Evolutionary conservation across 2,113 vertebrate species (phyloP).

Genomic region (Hystrix cristata): DNA sequence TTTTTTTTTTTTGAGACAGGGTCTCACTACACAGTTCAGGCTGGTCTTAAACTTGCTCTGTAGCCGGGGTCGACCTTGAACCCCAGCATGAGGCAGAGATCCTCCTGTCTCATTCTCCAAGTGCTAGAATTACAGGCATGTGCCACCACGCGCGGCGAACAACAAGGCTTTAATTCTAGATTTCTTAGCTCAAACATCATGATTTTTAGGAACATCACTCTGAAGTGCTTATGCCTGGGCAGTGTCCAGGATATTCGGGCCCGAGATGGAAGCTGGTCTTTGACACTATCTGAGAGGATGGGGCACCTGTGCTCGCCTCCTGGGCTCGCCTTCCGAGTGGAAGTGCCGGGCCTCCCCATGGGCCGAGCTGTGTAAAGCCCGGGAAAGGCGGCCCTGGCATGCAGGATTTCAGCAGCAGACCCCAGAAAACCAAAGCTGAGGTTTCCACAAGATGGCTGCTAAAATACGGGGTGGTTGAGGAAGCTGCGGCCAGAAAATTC

Average conservation of each 20-base stretch:
- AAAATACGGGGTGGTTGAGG: background rate
- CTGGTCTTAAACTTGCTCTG: background rate
- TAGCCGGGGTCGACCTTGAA: no score
- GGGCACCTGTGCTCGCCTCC: background rate
- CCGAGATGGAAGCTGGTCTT: background rate
- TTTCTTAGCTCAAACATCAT: constrained; percentile 1
- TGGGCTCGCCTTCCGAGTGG: background rate
- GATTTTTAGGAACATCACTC: background rate
- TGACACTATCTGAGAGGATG: background rate
- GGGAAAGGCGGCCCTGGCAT: background rate
- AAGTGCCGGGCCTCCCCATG: background rate
- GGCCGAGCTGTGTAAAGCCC: background rate
- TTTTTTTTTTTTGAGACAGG: background rate
- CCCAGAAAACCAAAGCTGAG: background rate
- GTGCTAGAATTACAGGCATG: background rate
- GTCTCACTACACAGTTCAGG: background rate
- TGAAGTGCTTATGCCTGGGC: background rate
- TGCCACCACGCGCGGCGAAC: background rate
- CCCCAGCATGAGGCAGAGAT: background rate
- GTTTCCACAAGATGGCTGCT: background rate
- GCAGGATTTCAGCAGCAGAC: background rate
- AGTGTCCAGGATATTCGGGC: background rate
- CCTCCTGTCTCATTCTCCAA: background rate
- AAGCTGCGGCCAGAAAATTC: background rate
- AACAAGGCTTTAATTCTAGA: constrained; percentile 16